These are phyloP conservation scores for Actinia tenebrosa DNA, from an alignment of 64 coral and sea anemone species.

Conservation along the genomic window DNA sequence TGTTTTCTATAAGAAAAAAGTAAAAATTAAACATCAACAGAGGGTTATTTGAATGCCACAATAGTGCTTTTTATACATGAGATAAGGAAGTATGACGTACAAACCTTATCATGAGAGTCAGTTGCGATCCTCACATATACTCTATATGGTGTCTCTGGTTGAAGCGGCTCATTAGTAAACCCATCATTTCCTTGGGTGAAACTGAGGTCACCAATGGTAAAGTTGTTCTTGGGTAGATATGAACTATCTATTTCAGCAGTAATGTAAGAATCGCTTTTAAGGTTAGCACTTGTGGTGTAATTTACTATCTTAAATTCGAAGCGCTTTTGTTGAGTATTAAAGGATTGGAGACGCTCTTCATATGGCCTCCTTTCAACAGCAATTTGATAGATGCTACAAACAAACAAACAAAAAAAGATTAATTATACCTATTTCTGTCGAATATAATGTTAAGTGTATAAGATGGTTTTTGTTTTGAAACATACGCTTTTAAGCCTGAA, in stretches of 20 bases:
- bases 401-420: neutral
- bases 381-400: constrained; percentile 2
- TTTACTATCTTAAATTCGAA: neutral
- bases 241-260: neutral
- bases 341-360: neutral
- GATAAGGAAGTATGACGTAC: neutral
- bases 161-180: neutral
- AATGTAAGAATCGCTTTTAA: neutral
- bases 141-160: neutral
- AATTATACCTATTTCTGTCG: neutral
- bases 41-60: neutral
- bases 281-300: neutral
- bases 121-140: constrained; percentile 1
- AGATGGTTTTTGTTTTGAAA: neutral
- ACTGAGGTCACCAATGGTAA: neutral
- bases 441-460: neutral
- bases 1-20: neutral
- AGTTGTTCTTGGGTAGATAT: neutral
- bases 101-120: neutral
- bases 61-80: neutral
- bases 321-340: neutral
- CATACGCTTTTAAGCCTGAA: neutral
- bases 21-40: neutral
- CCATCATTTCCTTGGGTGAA: neutral
- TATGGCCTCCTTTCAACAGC: neutral